Percentiles rank a stretch among this genome's conserved stretches.
Conservation (phyloP, 2,113 vertebrate species). For the Xenopus borealis region DNA sequence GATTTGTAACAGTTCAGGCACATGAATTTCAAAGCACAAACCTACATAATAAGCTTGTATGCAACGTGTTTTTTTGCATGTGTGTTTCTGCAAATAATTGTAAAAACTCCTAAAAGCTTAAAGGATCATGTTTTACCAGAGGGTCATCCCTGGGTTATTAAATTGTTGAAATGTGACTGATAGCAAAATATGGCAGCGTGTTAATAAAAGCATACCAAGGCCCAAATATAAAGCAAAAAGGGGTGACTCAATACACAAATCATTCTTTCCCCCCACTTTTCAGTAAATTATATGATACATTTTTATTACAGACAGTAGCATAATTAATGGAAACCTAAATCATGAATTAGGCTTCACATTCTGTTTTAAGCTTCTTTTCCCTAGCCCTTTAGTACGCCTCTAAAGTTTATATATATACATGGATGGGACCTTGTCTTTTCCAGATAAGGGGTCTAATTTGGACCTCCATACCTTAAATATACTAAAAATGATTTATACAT, state of each 20-base stretch:
- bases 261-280: neutral
- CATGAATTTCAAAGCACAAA: conserved; percentile 67
- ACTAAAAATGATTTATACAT: no score
- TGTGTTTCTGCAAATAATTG: conserved; percentile 33
- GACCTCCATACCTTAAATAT: no score
- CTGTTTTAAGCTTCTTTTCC: no score
- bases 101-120: conserved; percentile 43
- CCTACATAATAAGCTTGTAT: conserved; percentile 54
- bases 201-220: neutral
- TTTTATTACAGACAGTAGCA: no score
- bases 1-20: conserved; percentile 69
- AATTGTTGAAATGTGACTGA: conserved; percentile 30
- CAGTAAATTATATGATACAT: no score
- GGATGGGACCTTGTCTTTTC: no score
- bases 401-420: no score
- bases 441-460: no score
- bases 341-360: no score
- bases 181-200: conserved; percentile 22
- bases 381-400: no score
- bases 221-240: conserved; percentile 1
- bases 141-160: conserved; percentile 44
- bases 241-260: neutral
- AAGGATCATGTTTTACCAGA: conserved; percentile 45
- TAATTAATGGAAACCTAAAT: no score
- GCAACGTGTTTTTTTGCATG: conserved; percentile 41